Conservation (phyloP, 2,113 vertebrate genomes). For the Daphoenositta chrysoptera region DNA sequence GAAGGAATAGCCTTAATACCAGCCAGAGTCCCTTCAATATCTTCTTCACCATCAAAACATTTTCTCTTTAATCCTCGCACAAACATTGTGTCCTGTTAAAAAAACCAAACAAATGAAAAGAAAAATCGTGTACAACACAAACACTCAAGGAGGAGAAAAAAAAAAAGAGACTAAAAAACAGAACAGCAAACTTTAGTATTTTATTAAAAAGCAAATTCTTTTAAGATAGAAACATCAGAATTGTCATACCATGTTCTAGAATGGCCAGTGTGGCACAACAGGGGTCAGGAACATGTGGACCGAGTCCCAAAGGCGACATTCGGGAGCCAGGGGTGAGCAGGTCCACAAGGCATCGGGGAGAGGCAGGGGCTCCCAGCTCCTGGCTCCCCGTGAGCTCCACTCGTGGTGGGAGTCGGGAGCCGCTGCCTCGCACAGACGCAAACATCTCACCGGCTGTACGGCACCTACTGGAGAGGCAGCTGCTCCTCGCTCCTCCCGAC, state of each 20-base stretch:
- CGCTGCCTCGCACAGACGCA: neutral
- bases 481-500: conserved; percentile 9
- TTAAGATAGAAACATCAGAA: conserved; percentile 30
- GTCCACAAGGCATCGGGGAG: conserved; percentile 10
- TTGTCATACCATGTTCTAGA: conserved; percentile 45
- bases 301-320: neutral
- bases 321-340: conserved; percentile 26
- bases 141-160: neutral
- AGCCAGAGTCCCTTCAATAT: conserved; percentile 67
- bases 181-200: neutral
- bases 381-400: neutral
- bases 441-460: neutral
- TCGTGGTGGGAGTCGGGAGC: conserved; percentile 8
- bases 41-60: conserved; percentile 80
- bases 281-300: conserved; percentile 1
- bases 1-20: conserved; percentile 73
- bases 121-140: neutral
- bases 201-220: neutral
- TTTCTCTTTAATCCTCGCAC: conserved; percentile 91
- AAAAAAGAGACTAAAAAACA: neutral
- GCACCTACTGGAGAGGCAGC: conserved; percentile 19
- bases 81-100: conserved; percentile 84
- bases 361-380: conserved; percentile 14
- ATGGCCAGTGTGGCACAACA: conserved; percentile 41
- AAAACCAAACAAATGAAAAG: neutral